These are phyloP conservation scores for Poeciliopsis turneri DNA, from an alignment of 2,797 vertebrate genomes.

Conservation along the genomic window DNA sequence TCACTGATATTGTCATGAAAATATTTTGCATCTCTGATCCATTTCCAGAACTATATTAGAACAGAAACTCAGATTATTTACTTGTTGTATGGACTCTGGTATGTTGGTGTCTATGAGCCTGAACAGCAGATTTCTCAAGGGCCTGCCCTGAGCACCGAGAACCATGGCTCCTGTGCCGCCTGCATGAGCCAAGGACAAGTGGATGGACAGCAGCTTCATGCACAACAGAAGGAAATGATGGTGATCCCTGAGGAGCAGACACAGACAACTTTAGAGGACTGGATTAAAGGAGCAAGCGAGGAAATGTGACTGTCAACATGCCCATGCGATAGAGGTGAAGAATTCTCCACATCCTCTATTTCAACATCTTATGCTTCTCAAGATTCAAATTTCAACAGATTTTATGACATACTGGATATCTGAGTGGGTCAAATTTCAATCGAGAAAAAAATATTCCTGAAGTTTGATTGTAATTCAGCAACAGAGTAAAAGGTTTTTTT, in stretches of 20 bases:
- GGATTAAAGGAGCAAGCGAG: not conserved
- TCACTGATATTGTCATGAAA: not conserved
- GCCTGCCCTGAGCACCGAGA: slow-evolving; percentile 82
- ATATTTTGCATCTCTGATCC: not conserved
- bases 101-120: slow-evolving; percentile 85
- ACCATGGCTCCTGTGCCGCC: slow-evolving; percentile 84
- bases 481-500: not conserved
- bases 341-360: not conserved
- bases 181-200: slow-evolving; percentile 85
- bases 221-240: slow-evolving; percentile 86
- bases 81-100: slow-evolving; percentile 86
- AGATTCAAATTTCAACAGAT: not conserved
- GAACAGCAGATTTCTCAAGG: slow-evolving; percentile 85
- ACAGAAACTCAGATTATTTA: slow-evolving; percentile 36
- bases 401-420: not conserved
- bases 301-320: not conserved
- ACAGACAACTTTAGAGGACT: slow-evolving; percentile 15
- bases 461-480: not conserved
- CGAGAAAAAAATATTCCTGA: not conserved
- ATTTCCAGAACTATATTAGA: not conserved
- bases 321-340: not conserved
- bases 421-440: not conserved
- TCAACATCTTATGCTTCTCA: not conserved
- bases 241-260: slow-evolving; percentile 77
- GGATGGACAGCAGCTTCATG: slow-evolving; percentile 86